phyloP scores from a whole-genome alignment of 2,113 vertebrate genomes.

The Scophthalmus maximus region DNA sequence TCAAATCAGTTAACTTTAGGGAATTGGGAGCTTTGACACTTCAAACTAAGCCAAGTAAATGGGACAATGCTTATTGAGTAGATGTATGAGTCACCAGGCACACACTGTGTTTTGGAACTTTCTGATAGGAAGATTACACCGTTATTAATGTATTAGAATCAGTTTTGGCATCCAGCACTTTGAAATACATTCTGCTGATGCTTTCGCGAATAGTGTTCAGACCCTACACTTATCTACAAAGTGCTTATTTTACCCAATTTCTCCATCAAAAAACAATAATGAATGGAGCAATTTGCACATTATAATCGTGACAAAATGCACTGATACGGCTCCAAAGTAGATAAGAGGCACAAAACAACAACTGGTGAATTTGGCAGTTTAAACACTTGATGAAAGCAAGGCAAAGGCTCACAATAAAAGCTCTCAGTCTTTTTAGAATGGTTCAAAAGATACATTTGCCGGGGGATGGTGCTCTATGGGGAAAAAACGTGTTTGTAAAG shows the following conservation, averaged over 20 bases:
- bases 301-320: conserved; percentile 69
- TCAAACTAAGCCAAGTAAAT: conserved; percentile 30
- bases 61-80: conserved; percentile 30
- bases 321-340: conserved; percentile 64
- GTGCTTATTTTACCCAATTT: conserved; percentile 75
- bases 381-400: conserved; percentile 58
- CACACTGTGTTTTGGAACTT: conserved; percentile 59
- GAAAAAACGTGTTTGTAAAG: conserved; percentile 28
- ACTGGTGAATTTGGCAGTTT: conserved; percentile 64
- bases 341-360: conserved; percentile 71
- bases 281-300: conserved; percentile 68
- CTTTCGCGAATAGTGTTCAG: conserved; percentile 60
- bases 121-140: conserved; percentile 68
- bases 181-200: conserved; percentile 65
- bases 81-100: conserved; percentile 47
- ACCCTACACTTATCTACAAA: conserved; percentile 74
- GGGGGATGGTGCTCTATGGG: conserved; percentile 21
- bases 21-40: conserved; percentile 29
- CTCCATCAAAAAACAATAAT: conserved; percentile 71
- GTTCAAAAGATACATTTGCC: conserved; percentile 66
- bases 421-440: conserved; percentile 63
- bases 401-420: conserved; percentile 67
- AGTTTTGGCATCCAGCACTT: conserved; percentile 57
- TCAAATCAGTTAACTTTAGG: conserved; percentile 44
- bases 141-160: conserved; percentile 71